Percentiles rank a stretch among this genome's conserved stretches.
Evolutionary conservation across 2,797 vertebrate genomes (phyloP).

Genomic region (Pseudocheirus occidentalis): DNA sequence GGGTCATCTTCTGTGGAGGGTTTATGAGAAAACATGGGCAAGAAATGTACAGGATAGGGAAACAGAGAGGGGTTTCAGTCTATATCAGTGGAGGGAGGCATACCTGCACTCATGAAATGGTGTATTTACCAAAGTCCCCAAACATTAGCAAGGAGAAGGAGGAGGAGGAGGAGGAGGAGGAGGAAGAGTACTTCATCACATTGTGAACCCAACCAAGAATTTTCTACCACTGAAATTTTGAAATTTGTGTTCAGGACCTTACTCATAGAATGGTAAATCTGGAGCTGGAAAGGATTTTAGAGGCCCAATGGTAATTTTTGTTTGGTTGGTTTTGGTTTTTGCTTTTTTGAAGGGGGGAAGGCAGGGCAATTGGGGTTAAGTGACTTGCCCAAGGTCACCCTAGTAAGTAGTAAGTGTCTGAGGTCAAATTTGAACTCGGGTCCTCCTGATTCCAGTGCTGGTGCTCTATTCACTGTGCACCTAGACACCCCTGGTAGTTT

Average conservation of each 20-base stretch:
- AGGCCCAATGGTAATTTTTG: not conserved
- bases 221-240: not conserved
- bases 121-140: too few species aligned
- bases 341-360: too few species aligned
- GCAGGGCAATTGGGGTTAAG: too few species aligned
- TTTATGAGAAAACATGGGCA: not conserved
- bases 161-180: too few species aligned
- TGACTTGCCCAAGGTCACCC: too few species aligned
- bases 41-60: not conserved
- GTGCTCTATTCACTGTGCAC: too few species aligned
- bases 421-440: too few species aligned
- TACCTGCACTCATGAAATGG: not conserved
- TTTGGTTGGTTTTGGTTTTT: too few species aligned
- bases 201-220: not conserved
- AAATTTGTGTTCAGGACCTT: not conserved
- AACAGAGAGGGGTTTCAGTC: not conserved
- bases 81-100: not conserved
- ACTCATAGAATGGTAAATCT: not conserved
- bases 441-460: too few species aligned
- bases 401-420: too few species aligned
- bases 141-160: not conserved
- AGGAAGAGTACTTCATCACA: not conserved
- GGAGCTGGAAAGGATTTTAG: not conserved
- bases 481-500: not conserved
- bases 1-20: too few species aligned